phyloP scores from a whole-genome alignment of 2,888 invertebrate genomes.

The Xanthia icteritia region DNA sequence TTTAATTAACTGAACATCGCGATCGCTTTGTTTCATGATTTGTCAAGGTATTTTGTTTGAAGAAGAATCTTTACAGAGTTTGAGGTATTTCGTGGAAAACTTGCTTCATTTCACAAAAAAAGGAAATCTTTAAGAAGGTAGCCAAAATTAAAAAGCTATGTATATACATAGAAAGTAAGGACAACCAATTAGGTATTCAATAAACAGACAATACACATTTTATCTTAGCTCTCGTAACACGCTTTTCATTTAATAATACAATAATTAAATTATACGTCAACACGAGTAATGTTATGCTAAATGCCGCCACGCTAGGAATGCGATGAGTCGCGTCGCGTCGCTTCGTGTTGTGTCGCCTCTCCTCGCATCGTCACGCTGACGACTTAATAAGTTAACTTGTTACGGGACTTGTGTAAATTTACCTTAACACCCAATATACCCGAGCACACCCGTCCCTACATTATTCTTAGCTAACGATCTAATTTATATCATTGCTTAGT shows the following conservation, averaged over 20 bases:
- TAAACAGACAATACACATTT: background rate
- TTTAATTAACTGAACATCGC: slow-evolving; percentile 62
- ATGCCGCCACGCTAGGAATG: slow-evolving; percentile 74
- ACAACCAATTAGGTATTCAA: background rate
- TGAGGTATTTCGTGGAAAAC: background rate
- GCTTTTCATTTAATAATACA: slow-evolving; percentile 53
- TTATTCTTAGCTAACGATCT: slow-evolving; percentile 88
- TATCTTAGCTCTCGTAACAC: background rate
- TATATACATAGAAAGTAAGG: background rate
- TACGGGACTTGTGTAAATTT: slow-evolving; percentile 88
- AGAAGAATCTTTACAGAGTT: background rate
- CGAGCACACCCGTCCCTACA: slow-evolving; percentile 79
- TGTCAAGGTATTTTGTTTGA: slow-evolving; percentile 22
- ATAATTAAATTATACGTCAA: slow-evolving; percentile 57
- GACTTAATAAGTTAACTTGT: slow-evolving; percentile 89
- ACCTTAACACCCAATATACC: slow-evolving; percentile 87
- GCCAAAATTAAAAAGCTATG: background rate
- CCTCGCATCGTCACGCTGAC: slow-evolving; percentile 78
- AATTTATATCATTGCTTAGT: slow-evolving; percentile 84
- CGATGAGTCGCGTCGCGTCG: slow-evolving; percentile 78
- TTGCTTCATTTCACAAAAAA: background rate
- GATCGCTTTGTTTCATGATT: slow-evolving; percentile 26
- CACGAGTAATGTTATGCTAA: slow-evolving; percentile 65
- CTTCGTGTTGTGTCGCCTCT: slow-evolving; percentile 70
- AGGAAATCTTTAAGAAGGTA: background rate